phyloP scores from a whole-genome alignment of 2,113 vertebrate genomes.

The Okapia johnstoni region DNA sequence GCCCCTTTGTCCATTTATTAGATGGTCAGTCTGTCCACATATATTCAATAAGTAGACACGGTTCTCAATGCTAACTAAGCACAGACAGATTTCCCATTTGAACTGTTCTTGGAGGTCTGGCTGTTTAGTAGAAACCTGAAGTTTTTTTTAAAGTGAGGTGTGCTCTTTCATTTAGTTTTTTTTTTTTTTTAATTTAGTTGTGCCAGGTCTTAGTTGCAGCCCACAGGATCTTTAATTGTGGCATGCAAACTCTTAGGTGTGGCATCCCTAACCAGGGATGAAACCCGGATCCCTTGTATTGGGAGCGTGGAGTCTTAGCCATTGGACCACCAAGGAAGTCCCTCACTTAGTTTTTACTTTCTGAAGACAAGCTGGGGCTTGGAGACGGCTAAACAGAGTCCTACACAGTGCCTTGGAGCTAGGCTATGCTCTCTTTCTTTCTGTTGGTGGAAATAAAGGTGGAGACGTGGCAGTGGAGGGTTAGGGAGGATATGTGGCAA shows the following conservation, averaged over 20 bases:
- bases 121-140: neutral
- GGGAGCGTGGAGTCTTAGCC: neutral
- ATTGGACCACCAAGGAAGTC: neutral
- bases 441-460: neutral
- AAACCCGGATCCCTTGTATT: neutral
- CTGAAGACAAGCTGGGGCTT: neutral
- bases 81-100: neutral
- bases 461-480: neutral
- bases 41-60: neutral
- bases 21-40: neutral
- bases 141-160: neutral
- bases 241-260: neutral
- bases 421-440: neutral
- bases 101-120: neutral
- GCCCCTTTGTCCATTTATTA: neutral
- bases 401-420: neutral
- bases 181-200: neutral
- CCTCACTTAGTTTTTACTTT: neutral
- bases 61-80: neutral
- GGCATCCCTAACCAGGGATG: neutral
- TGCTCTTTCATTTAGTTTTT: neutral
- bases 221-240: neutral
- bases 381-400: neutral
- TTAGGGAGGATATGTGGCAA: accelerated
- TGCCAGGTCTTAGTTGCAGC: neutral